Base-by-base conservation (phyloP, 37 sponge, comb jelly and placozoan genomes). In the Bolinopsis microptera region DNA sequence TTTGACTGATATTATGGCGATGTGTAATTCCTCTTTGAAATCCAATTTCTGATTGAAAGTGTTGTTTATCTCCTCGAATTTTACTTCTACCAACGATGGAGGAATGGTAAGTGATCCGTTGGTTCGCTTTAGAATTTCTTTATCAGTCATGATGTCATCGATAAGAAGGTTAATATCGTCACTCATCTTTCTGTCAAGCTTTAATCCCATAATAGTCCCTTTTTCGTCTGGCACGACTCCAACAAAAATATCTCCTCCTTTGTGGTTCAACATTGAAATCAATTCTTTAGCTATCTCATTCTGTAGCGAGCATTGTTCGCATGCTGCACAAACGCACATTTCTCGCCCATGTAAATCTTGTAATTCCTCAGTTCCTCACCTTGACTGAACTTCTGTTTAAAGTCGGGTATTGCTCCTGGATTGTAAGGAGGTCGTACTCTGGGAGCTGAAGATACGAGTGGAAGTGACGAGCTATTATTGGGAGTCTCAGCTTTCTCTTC, bases 1-100 rank as follows among this genome's bases (percentile, higher is more conserved):
- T n/a, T 40, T 86, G 61, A 86, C 61, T 3, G n/a, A 0, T 24
- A 86, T 40, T 0, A 5, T 41, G 1, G 90, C 90, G 27, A 86
- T 27, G 25, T 39, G 13, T 30, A 86, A 40, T 25, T n/a, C 48
- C 5, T 86, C 61, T 2, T 27, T 38, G 18, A 28, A 28, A 2
- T n/a, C 36, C 25, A 86, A 25, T 3, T 26, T 34, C 18, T 0
- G 1, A 48, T 86, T 41, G 48, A 41, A 86, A 26, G 61, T 86
- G 90, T 86, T 86, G 35, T 86, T 86, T 2, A 86, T 86, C 30
- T 40, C 3, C 61, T 86, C 28, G 30, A 86, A 86, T 27, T 86
- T 34, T 24, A 86, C 30, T 5, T 37, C 90, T 1, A 86, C 48
- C 0, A 39, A 25, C 2, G 61, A 39, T 16, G 41, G 25, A 30